Percentiles rank a stretch among this genome's conserved stretches.
Conservation (phyloP, 2,113 vertebrate genomes). For the Anseranas semipalmata region DNA sequence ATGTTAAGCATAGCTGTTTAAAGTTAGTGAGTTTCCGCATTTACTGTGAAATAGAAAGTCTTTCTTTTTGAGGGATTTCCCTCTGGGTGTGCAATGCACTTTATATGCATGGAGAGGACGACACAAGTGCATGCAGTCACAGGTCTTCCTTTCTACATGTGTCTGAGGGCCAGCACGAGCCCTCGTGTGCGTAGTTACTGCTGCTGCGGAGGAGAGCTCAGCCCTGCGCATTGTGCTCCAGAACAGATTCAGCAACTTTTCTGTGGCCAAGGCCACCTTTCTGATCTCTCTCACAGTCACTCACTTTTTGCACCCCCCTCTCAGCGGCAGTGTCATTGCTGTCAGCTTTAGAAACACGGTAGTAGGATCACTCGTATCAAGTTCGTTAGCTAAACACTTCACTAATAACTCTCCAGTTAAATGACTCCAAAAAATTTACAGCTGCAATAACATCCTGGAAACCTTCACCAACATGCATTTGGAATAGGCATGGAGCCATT, state of each 20-base stretch:
- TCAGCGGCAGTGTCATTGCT: not conserved
- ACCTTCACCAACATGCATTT: not conserved
- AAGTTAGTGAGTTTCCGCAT: not conserved
- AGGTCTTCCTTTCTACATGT: not conserved
- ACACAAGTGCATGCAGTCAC: not conserved
- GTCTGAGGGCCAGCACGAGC: not conserved
- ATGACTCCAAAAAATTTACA: not conserved
- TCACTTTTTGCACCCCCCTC: not conserved
- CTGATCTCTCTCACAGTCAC: not conserved
- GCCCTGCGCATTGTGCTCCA: not conserved
- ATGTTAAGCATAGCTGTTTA: not conserved
- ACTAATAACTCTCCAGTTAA: not conserved
- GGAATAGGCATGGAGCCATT: not conserved
- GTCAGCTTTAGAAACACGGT: not conserved
- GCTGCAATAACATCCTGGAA: not conserved
- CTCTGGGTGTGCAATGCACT: not conserved
- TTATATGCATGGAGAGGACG: not conserved
- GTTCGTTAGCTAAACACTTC: not conserved
- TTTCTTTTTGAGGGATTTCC: not conserved
- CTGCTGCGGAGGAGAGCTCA: too few relatives aligned
- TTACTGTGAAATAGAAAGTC: not conserved
- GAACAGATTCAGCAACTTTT: not conserved
- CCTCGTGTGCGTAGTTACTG: too few relatives aligned
- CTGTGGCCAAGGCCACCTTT: not conserved
- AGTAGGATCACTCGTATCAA: not conserved